Percentiles rank a stretch among this genome's conserved stretches.
Evolutionary conservation across 2,113 vertebrate species (phyloP).

Genomic region (Stercorarius parasiticus): DNA sequence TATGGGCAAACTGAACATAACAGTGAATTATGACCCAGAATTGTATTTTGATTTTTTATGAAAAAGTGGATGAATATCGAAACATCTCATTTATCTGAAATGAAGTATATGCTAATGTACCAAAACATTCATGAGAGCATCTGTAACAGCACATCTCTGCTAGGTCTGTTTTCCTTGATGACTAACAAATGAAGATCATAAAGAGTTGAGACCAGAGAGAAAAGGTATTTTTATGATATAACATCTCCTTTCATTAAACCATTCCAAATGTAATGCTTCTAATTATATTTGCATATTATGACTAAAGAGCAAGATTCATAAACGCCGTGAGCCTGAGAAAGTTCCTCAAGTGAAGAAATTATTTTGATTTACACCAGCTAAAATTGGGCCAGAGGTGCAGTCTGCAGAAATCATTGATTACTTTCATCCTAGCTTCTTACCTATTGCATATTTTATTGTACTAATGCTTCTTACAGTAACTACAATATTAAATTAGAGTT

Average conservation of each 20-base stretch:
- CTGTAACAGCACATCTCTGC: not conserved
- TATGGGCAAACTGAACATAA: not conserved
- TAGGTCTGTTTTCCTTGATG: conserved; percentile 13
- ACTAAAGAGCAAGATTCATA: not conserved
- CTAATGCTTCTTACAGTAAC: conserved; percentile 67
- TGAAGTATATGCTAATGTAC: not conserved
- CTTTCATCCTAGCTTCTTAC: conserved; percentile 42
- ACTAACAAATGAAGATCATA: not conserved
- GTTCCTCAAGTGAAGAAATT: not conserved
- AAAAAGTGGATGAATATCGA: not conserved
- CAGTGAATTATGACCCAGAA: not conserved
- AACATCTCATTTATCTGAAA: not conserved
- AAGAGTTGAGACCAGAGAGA: not conserved
- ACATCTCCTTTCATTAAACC: not conserved
- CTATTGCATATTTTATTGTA: conserved; percentile 57
- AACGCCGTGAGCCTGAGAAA: not conserved
- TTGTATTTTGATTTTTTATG: not conserved
- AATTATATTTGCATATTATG: conserved; percentile 6
- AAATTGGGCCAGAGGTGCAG: not conserved
- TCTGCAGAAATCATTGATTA: conserved; percentile 53
- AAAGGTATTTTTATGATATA: not conserved
- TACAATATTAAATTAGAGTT: conserved; percentile 62
- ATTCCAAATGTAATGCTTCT: conserved; percentile 13
- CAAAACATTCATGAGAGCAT: not conserved
- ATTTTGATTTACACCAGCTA: conserved; percentile 1